Percentiles rank a stretch among this genome's conserved stretches.
Conservation (phyloP, 2,797 vertebrate species). For the Decapterus maruadsi region DNA sequence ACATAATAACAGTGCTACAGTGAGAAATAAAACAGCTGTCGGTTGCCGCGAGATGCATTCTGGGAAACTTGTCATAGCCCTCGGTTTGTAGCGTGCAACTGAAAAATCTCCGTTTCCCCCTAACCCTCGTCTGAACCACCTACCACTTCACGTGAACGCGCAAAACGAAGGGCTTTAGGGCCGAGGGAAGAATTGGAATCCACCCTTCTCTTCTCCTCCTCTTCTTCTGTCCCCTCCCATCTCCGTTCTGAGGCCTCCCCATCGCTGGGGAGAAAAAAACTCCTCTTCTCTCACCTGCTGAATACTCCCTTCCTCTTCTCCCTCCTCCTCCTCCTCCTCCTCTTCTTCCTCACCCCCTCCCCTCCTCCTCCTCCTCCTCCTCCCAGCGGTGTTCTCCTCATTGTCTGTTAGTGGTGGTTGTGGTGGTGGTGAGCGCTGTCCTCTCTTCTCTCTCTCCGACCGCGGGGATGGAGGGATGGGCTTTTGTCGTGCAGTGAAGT, state of each 20-base stretch:
- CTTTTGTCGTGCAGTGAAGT: conserved; percentile 81
- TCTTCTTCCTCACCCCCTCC: neutral
- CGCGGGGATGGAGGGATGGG: conserved; percentile 79
- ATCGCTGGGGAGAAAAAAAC: conserved; percentile 70
- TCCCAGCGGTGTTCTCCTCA: conserved; percentile 75
- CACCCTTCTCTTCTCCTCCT: too few relatives aligned
- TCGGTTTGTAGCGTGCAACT: too few relatives aligned
- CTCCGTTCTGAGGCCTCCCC: conserved; percentile 62
- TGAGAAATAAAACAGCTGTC: too few relatives aligned
- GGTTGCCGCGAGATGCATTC: too few relatives aligned
- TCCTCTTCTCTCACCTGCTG: conserved; percentile 46
- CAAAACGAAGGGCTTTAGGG: too few relatives aligned
- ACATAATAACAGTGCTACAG: too few relatives aligned
- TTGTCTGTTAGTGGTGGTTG: conserved; percentile 88
- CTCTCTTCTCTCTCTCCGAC: conserved; percentile 78
- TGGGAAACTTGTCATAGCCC: too few relatives aligned
- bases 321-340: neutral
- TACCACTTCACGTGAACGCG: too few relatives aligned
- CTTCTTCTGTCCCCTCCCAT: conserved; percentile 12
- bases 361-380: conserved; percentile 18
- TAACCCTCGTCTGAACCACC: too few relatives aligned
- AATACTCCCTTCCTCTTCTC: conserved; percentile 7
- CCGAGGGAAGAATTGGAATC: too few relatives aligned
- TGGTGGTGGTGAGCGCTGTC: conserved; percentile 86
- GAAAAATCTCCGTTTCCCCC: too few relatives aligned